Conservation (phyloP, 2,888 invertebrate genomes). For the Caenorhabditis drosophilae region DNA sequence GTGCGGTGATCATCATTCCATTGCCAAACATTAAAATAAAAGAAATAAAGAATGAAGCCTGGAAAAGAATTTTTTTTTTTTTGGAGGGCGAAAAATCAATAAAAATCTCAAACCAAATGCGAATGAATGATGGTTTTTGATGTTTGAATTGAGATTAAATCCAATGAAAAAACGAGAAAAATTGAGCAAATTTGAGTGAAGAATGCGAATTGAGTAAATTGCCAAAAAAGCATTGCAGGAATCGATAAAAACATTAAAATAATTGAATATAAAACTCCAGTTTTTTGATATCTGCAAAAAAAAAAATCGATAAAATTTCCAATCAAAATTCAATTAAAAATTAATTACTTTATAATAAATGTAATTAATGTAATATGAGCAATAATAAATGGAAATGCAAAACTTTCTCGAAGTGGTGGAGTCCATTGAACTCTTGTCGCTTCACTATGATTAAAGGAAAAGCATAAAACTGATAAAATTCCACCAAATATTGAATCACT, state of each 20-base stretch:
- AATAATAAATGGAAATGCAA: conserved; percentile 82
- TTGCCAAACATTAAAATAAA: conserved; percentile 74
- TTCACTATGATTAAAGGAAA: conserved; percentile 83
- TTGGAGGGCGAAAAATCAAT: neutral
- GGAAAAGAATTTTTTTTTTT: no score
- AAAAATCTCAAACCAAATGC: conserved; percentile 71
- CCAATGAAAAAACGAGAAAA: conserved; percentile 76
- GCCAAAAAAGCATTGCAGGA: conserved; percentile 73
- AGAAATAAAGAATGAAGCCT: conserved; percentile 71
- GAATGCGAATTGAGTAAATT: conserved; percentile 81
- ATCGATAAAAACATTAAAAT: conserved; percentile 48
- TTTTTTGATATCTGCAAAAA: conserved; percentile 29
- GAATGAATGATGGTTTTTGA: conserved; percentile 71
- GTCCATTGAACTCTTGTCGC: conserved; percentile 84
- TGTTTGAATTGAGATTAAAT: conserved; percentile 69
- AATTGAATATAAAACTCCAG: conserved; percentile 61
- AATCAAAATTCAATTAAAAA: conserved; percentile 1
- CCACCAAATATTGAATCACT: conserved; percentile 81
- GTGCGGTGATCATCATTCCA: conserved; percentile 74
- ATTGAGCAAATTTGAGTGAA: conserved; percentile 80
- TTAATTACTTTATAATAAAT: conserved; percentile 70
- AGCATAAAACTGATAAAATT: conserved; percentile 76
- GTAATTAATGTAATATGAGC: conserved; percentile 79
- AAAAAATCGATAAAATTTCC: neutral
- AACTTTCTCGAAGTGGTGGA: conserved; percentile 84